Conservation (phyloP, 2,797 vertebrate species). For the Aselliscus stoliczkanus region DNA sequence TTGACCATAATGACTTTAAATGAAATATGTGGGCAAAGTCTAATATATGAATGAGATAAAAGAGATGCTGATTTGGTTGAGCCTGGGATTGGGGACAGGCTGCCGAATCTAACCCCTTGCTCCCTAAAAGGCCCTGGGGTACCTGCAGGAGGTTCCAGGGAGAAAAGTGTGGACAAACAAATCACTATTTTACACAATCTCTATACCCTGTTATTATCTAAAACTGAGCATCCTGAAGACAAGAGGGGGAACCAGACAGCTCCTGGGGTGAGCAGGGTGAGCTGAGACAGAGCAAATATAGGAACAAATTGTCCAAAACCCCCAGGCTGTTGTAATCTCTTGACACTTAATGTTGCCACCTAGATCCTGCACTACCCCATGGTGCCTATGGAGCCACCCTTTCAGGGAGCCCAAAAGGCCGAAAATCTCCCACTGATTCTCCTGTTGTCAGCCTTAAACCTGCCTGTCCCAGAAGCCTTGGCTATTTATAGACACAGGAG, state of each 20-base stretch:
- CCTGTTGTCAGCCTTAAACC: neutral
- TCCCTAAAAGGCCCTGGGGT: neutral
- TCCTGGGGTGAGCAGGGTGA: neutral
- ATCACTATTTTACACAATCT: neutral
- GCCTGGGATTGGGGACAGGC: neutral
- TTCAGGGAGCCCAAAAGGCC: neutral
- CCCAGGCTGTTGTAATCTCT: neutral
- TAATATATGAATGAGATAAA: neutral
- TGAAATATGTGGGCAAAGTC: neutral
- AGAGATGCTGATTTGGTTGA: neutral
- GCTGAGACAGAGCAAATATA: neutral
- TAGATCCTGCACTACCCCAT: neutral
- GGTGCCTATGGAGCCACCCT: too few species aligned
- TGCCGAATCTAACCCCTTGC: too few species aligned
- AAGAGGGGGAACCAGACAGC: too few species aligned
- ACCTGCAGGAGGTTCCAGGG: neutral
- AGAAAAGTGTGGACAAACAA: neutral
- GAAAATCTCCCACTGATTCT: neutral
- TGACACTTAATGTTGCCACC: neutral
- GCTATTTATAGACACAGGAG: neutral
- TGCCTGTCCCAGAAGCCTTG: neutral
- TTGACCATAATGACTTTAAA: neutral
- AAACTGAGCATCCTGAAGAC: neutral
- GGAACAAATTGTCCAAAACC: neutral
- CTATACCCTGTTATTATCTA: neutral